Percentiles rank a stretch among this genome's conserved stretches.
Conservation (phyloP, 2,797 vertebrate species). For the Mionectes olivaceus region DNA sequence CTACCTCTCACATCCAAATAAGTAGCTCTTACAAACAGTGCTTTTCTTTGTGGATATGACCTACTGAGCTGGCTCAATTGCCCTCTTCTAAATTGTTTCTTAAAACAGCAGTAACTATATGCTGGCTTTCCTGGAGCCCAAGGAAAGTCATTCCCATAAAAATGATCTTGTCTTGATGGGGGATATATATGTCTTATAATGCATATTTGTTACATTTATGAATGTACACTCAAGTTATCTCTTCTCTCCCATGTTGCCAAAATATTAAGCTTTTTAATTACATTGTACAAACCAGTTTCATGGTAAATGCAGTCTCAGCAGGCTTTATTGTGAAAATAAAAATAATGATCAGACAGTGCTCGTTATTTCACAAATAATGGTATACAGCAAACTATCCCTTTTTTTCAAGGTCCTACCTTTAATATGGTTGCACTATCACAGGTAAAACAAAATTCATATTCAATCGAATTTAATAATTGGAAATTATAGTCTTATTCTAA, state of each 20-base stretch:
- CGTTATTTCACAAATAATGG: neutral
- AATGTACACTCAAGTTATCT: neutral
- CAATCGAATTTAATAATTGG: neutral
- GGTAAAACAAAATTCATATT: neutral
- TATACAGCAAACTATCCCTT: neutral
- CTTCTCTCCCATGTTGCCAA: neutral
- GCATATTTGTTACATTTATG: neutral
- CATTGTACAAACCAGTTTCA: neutral
- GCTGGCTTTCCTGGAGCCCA: neutral
- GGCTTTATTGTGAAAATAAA: neutral
- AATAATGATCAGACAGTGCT: neutral
- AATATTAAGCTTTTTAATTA: constrained; percentile 1
- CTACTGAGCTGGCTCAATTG: neutral
- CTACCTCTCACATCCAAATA: neutral
- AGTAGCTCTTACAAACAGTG: neutral
- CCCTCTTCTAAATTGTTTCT: neutral
- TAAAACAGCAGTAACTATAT: neutral
- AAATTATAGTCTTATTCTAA: neutral
- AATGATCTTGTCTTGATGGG: neutral
- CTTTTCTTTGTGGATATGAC: neutral
- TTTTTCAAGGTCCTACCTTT: neutral
- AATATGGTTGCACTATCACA: neutral
- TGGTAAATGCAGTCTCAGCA: neutral
- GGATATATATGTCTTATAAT: neutral
- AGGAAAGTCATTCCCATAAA: neutral